phyloP scores from a whole-genome alignment of 1,140 invertebrate species.

The Aphelenchoides besseyi region DNA sequence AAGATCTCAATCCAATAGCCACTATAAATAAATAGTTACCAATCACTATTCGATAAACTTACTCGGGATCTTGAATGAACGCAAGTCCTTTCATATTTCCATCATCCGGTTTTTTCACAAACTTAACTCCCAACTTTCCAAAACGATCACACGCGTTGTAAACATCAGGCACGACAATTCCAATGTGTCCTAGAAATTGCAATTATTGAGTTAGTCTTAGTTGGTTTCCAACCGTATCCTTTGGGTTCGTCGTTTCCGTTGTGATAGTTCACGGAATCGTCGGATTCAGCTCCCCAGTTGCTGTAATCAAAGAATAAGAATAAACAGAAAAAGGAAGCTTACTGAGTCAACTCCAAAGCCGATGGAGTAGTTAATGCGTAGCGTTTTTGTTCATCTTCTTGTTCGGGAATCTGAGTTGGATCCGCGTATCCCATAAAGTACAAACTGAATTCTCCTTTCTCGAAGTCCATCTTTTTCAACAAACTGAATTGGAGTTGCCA shows the following conservation, averaged over 20 bases:
- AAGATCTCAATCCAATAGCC: conserved; percentile 95
- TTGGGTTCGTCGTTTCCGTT: conserved; percentile 84
- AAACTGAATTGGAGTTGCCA: conserved; percentile 68
- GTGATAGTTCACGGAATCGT: conserved; percentile 75
- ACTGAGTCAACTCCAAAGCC: conserved; percentile 90
- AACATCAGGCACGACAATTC: conserved; percentile 81
- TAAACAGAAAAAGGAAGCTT: conserved; percentile 61
- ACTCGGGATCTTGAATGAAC: conserved; percentile 90
- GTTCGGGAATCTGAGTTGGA: conserved; percentile 70
- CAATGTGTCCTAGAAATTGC: conserved; percentile 83
- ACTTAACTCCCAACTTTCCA: conserved; percentile 79
- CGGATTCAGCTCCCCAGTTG: conserved; percentile 87
- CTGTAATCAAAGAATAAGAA: conserved; percentile 67
- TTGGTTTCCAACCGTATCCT: too few relatives aligned
- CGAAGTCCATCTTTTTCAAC: conserved; percentile 81
- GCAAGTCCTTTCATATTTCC: conserved; percentile 84
- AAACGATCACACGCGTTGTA: conserved; percentile 80
- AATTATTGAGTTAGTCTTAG: conserved; percentile 63
- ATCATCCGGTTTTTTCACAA: conserved; percentile 76
- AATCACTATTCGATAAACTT: too few relatives aligned
- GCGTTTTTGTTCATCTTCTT: conserved; percentile 70
- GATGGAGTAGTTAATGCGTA: conserved; percentile 80
- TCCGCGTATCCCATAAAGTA: conserved; percentile 91
- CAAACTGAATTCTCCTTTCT: conserved; percentile 80
- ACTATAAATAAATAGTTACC: too few relatives aligned